These are phyloP conservation scores for Amphilophus citrinellus DNA, from an alignment of 2,113 vertebrate species.

Conservation along the genomic window DNA sequence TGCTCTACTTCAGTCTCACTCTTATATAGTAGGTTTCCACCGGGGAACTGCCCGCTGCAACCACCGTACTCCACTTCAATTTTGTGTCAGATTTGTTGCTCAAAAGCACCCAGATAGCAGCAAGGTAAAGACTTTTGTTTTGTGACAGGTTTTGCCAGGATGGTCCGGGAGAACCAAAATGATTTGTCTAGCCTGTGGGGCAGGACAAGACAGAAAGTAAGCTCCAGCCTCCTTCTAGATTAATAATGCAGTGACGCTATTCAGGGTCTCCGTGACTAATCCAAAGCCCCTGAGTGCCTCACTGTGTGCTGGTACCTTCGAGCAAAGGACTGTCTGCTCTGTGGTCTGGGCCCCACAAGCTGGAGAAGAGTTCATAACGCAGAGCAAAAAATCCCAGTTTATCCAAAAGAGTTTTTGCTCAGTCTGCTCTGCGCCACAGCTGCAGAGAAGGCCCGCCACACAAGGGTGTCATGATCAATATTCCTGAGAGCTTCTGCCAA, in stretches of 20 bases:
- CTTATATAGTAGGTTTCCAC: conserved; percentile 16
- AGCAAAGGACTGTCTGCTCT: conserved; percentile 40
- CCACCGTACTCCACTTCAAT: neutral
- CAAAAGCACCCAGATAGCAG: conserved; percentile 36
- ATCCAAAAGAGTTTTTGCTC: conserved; percentile 18
- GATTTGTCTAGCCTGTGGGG: conserved; percentile 48
- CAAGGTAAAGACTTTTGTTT: neutral
- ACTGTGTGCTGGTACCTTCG: conserved; percentile 27
- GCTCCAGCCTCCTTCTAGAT: conserved; percentile 44
- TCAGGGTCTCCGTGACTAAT: conserved; percentile 48
- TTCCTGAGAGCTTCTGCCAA: conserved; percentile 67
- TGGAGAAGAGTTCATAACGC: conserved; percentile 29
- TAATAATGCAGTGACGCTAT: conserved; percentile 66
- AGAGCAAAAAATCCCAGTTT: conserved; percentile 29
- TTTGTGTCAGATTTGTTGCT: conserved; percentile 33
- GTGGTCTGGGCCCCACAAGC: conserved; percentile 21
- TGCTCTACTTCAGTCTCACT: conserved; percentile 33
- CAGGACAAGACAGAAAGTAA: conserved; percentile 43
- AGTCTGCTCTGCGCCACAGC: conserved; percentile 24
- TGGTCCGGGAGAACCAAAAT: conserved; percentile 26
- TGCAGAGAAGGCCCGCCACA: conserved; percentile 46
- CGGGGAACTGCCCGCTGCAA: conserved; percentile 9
- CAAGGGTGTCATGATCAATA: conserved; percentile 75
- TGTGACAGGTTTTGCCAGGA: conserved; percentile 2
- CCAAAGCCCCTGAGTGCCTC: conserved; percentile 41